Evolutionary conservation across 2,797 vertebrate genomes (phyloP).

Genomic region (Macropus fuliginosus): DNA sequence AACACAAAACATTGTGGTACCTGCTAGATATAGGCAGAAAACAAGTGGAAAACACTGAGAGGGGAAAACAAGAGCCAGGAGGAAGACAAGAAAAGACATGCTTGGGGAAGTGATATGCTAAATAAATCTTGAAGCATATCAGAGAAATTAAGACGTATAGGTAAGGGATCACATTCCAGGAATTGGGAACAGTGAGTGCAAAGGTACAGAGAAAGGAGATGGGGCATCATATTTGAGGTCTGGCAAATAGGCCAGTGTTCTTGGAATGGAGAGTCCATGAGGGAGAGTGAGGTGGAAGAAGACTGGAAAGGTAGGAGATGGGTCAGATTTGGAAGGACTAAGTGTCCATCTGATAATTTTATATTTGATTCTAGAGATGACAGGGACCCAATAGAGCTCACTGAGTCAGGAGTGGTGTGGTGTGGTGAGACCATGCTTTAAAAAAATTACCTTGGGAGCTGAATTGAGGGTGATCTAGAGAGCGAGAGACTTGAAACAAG

Average conservation of each 20-base stretch:
- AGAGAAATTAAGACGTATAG: background rate
- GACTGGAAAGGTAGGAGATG: background rate
- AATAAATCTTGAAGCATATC: background rate
- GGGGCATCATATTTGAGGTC: background rate
- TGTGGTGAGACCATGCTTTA: background rate
- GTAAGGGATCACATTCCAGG: background rate
- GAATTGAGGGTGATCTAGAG: background rate
- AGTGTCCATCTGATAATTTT: background rate
- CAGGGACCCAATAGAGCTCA: background rate
- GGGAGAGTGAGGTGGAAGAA: background rate
- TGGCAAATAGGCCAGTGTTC: background rate
- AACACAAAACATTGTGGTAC: background rate
- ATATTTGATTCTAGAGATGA: background rate
- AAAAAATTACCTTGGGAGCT: background rate
- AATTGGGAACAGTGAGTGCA: background rate
- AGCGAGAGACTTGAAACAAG: background rate
- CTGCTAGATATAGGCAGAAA: background rate
- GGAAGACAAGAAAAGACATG: background rate
- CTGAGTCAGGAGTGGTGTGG: no score
- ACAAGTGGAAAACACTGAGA: background rate
- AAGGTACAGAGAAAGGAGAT: background rate
- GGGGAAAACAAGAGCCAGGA: background rate
- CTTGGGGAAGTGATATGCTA: background rate
- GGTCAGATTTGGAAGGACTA: background rate
- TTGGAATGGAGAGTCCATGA: background rate